Evolutionary conservation across 2,797 vertebrate genomes (phyloP).

Genomic region (Orientallactaga sibirica): DNA sequence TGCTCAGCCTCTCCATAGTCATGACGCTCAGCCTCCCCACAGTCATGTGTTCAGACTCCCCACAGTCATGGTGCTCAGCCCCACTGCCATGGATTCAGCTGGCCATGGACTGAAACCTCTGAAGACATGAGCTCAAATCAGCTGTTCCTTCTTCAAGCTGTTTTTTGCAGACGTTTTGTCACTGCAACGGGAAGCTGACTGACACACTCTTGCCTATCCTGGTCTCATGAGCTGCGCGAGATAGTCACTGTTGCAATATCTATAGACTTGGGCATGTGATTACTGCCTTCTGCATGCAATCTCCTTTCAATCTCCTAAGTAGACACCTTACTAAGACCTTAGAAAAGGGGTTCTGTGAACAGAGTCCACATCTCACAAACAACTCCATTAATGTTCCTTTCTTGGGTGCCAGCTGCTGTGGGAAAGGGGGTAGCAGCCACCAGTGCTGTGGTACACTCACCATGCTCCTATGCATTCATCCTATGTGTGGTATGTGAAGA

Average conservation of each 20-base stretch:
- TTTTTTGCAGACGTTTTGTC: neutral
- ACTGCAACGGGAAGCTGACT: neutral
- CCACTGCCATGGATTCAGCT: neutral
- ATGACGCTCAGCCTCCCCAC: too few relatives aligned
- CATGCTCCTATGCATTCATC: fast-evolving
- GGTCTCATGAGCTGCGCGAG: fast-evolving
- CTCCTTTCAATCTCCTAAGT: fast-evolving
- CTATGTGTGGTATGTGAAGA: fast-evolving
- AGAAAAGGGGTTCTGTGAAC: fast-evolving
- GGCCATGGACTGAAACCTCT: neutral
- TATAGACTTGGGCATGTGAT: fast-evolving
- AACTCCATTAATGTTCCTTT: fast-evolving
- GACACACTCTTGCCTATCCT: neutral
- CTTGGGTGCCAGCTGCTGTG: fast-evolving
- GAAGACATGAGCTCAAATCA: neutral
- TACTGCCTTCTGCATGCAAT: fast-evolving
- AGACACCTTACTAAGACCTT: fast-evolving
- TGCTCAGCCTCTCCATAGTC: too few relatives aligned
- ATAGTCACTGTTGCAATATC: fast-evolving
- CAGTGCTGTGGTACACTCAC: fast-evolving
- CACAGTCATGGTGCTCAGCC: too few relatives aligned
- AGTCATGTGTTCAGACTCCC: too few relatives aligned
- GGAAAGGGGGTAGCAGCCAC: too few relatives aligned
- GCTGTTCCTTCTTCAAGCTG: neutral
- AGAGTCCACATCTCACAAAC: fast-evolving